Evolutionary conservation across 2,888 invertebrate species (phyloP), one percentile per base, ranked within the genome.

Genomic region (Notodromas monacha): DNA sequence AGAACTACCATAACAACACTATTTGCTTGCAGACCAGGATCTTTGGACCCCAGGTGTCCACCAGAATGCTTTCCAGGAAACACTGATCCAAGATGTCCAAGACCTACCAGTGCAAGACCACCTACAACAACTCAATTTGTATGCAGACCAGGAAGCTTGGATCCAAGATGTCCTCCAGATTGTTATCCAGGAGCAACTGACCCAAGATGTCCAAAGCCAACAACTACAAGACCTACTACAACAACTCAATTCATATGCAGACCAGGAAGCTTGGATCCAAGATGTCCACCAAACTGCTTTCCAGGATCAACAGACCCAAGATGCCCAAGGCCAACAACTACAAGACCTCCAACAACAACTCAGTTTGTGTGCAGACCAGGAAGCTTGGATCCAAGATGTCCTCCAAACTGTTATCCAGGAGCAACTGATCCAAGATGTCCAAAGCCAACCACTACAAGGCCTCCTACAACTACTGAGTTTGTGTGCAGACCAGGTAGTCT

Each of bases 191-290:
- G n/a, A 8, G 8, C 21, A 8, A 21, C 6, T n/a, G 21, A 21
- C n/a, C 21, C 21, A 21, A 21, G 21, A 21, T 21, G 21, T n/a
- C 21, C 21, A n/a, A 21, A n/a, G 21, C 21, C 8, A 21, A 21
- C 21, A 21, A 21, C 21, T 8, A 8, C n/a, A 6, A 21, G 21
- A 21, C 21, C 21, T 21, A 6, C 21, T 21, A 21, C 21, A 6
- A 21, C 21, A 6, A 21, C 21, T 21, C 21, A 21, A 21, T 21
- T 21, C 21, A 6, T 8, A 21, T 21, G 21, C n/a, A 6, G 21
- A 8, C 21, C 21, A 21, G 21, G 21, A 21, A 21, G 21, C 21
- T 21, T 21, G 21, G 21, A 21, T 21, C 21, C 21, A n/a, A 21
- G 21, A 21, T 21, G 21, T 21, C 21, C 21, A 8, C 21, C 21